Evolutionary conservation across 2,113 vertebrate species (phyloP).

Genomic region (Micromys minutus): DNA sequence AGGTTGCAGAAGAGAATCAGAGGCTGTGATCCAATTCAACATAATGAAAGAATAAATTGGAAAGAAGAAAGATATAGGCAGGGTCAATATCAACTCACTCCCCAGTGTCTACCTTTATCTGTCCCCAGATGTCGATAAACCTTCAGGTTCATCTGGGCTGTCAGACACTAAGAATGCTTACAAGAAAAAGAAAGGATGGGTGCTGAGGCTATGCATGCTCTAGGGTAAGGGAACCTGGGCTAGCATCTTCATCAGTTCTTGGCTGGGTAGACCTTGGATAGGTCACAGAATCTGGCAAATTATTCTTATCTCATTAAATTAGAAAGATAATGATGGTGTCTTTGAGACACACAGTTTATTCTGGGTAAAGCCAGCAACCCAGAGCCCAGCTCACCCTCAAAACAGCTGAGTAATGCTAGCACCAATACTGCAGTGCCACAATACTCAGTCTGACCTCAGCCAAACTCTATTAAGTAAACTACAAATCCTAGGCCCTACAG

Average conservation of each 20-base stretch:
- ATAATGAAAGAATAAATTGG: not conserved
- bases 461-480: not conserved
- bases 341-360: not conserved
- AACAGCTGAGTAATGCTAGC: not conserved
- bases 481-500: not conserved
- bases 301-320: not conserved
- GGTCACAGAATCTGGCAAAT: not conserved
- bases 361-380: not conserved
- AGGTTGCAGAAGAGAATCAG: not conserved
- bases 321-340: not conserved
- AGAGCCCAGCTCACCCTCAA: not conserved
- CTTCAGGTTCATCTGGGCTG: not conserved
- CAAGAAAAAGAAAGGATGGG: not conserved
- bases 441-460: not conserved
- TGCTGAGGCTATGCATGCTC: accelerated
- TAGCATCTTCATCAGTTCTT: not conserved
- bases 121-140: not conserved
- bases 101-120: not conserved
- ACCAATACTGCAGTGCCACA: not conserved
- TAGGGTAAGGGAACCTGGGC: not conserved
- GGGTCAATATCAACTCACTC: not conserved
- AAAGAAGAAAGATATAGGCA: not conserved
- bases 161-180: not conserved
- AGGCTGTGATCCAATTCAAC: not conserved
- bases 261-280: not conserved